A percentile compares a stretch with the other conserved stretches of the same genome.
These are phyloP conservation scores for Dione vanillae DNA, from an alignment of 2,888 invertebrate species.

Conservation along the genomic window DNA sequence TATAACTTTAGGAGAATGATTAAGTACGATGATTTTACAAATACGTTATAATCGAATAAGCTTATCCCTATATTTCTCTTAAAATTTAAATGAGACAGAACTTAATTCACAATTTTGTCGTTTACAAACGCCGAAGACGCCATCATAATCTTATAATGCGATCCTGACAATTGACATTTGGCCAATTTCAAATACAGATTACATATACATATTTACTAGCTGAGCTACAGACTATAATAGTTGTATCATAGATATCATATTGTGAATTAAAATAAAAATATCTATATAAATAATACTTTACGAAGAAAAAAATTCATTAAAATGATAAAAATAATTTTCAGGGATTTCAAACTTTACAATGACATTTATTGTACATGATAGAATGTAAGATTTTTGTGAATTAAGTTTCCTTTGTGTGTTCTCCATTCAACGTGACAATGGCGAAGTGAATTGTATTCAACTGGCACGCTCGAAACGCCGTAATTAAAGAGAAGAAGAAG, in stretches of 20 bases:
- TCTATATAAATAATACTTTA: too few relatives aligned
- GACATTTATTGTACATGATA: too few relatives aligned
- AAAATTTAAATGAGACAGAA: neutral
- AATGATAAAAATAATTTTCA: too few relatives aligned
- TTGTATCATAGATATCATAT: neutral
- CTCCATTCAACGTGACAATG: too few relatives aligned
- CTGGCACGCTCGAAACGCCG: too few relatives aligned
- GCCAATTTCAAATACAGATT: neutral
- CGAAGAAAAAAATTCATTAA: too few relatives aligned
- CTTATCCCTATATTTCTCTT: neutral
- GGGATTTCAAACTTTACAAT: too few relatives aligned
- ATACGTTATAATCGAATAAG: neutral
- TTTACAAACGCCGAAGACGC: conserved; percentile 11
- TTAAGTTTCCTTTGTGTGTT: too few relatives aligned
- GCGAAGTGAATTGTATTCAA: too few relatives aligned
- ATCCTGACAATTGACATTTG: neutral
- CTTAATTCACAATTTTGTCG: conserved; percentile 1
- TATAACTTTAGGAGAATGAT: neutral
- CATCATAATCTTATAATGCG: neutral
- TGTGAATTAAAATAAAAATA: too few relatives aligned
- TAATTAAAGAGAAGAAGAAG: too few relatives aligned
- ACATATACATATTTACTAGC: neutral
- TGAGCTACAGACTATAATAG: neutral
- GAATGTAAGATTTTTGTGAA: too few relatives aligned
- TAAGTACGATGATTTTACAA: neutral